Evolutionary conservation across 2,888 invertebrate genomes (phyloP).

Genomic region (Julus scandinavius): DNA sequence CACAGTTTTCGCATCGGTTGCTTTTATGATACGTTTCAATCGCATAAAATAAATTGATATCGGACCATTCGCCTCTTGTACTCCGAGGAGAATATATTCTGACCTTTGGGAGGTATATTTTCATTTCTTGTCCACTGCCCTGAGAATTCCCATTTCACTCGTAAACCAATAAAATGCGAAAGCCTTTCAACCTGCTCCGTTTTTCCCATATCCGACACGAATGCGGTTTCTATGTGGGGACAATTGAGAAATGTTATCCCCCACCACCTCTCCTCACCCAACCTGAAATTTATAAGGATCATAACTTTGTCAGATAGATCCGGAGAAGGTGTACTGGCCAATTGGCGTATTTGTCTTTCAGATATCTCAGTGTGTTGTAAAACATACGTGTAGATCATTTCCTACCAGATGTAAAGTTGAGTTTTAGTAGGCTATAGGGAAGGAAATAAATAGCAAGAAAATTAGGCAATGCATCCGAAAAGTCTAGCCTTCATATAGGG

Average conservation of each 20-base stretch:
- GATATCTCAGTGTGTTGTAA: not conserved
- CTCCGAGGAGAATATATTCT: not conserved
- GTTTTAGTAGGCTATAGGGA: conserved; percentile 10
- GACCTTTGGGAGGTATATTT: conserved; percentile 43
- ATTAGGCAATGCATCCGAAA: conserved; percentile 5
- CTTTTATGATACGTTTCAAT: conserved; percentile 49
- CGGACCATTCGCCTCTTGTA: not conserved
- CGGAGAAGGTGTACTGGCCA: not conserved
- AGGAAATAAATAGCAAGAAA: not conserved
- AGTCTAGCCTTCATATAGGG: not conserved
- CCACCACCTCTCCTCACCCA: not conserved
- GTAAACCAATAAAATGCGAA: conserved; percentile 50
- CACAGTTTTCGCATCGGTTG: conserved; percentile 51
- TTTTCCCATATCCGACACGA: not conserved
- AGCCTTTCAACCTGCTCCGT: conserved; percentile 24
- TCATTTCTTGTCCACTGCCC: conserved; percentile 42
- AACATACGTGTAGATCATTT: not conserved
- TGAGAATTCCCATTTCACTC: conserved; percentile 46
- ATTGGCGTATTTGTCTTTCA: conserved; percentile 14
- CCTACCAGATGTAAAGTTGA: not conserved
- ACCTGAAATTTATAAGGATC: conserved; percentile 23
- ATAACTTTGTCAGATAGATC: conserved; percentile 31
- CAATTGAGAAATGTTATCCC: too few relatives aligned
- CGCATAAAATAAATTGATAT: conserved; percentile 52
- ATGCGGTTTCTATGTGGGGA: not conserved